phyloP scores from a whole-genome alignment of 2,113 vertebrate species.

The Hydrolagus affinis region DNA sequence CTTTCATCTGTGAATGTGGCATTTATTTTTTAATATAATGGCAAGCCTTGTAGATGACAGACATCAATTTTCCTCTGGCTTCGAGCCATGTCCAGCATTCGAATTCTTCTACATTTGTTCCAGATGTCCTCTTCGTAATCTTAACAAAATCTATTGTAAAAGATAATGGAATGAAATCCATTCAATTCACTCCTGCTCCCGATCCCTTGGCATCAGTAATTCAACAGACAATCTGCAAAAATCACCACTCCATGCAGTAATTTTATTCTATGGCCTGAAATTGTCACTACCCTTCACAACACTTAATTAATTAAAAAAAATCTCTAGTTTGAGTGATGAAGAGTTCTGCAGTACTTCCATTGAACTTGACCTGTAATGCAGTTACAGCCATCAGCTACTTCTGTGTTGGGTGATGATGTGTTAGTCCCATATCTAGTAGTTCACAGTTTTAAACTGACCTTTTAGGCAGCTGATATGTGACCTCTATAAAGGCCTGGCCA shows the following conservation, averaged over 20 bases:
- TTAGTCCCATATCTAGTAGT: not conserved
- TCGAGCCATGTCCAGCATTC: constrained; percentile 19
- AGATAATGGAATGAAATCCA: constrained; percentile 33
- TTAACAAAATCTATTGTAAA: constrained; percentile 31
- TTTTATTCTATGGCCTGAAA: constrained; percentile 53
- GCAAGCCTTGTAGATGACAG: constrained; percentile 1
- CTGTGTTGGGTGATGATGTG: constrained; percentile 12
- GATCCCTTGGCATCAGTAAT: constrained; percentile 42
- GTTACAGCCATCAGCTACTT: constrained; percentile 52
- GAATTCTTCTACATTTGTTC: constrained; percentile 28
- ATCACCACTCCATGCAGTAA: constrained; percentile 46
- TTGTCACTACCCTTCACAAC: constrained; percentile 53
- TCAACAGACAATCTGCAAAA: constrained; percentile 43
- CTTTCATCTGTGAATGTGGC: not conserved
- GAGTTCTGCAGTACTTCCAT: constrained; percentile 50
- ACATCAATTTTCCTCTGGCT: not conserved
- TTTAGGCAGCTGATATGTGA: constrained; percentile 23
- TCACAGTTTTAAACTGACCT: constrained; percentile 32
- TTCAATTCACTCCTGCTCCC: constrained; percentile 41
- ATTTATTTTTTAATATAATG: not conserved
- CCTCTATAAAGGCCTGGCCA: constrained; percentile 18
- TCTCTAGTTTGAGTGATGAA: constrained; percentile 53
- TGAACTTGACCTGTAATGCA: constrained; percentile 53
- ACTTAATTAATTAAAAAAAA: constrained; percentile 59
- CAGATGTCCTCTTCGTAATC: constrained; percentile 26